A percentile compares a stretch with the other conserved stretches of the same genome.
These are phyloP conservation scores for Lissocephala sabroskyi DNA, from an alignment of 2,888 invertebrate species.

Conservation along the genomic window DNA sequence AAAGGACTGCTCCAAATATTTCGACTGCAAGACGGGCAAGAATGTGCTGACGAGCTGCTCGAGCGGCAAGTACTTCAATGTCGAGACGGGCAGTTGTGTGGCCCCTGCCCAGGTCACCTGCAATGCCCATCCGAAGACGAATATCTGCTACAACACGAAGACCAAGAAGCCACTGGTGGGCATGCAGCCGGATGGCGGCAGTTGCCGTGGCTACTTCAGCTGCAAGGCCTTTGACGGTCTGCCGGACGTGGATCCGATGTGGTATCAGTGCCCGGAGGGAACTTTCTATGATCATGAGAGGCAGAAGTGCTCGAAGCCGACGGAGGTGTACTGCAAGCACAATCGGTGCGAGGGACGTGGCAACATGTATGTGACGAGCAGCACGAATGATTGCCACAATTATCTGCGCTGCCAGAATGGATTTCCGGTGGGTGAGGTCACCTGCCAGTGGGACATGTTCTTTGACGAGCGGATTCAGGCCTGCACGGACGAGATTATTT, in stretches of 20 bases:
- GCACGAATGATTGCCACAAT: constrained; percentile 37
- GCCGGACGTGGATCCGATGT: constrained; percentile 33
- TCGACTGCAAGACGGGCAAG: constrained; percentile 40
- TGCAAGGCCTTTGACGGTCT: constrained; percentile 23
- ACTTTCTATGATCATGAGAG: constrained; percentile 26
- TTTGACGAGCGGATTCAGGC: constrained; percentile 35
- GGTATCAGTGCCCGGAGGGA: constrained; percentile 40
- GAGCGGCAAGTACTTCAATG: constrained; percentile 46
- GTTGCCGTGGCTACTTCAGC: constrained; percentile 42
- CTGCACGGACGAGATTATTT: constrained; percentile 25
- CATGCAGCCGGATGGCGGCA: constrained; percentile 23
- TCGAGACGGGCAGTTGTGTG: constrained; percentile 36
- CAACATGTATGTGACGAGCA: constrained; percentile 22
- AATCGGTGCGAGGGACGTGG: constrained; percentile 50
- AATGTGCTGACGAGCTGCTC: constrained; percentile 21
- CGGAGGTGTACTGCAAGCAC: constrained; percentile 23
- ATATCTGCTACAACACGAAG: constrained; percentile 28
- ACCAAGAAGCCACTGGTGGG: constrained; percentile 13
- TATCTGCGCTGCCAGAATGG: constrained; percentile 35
- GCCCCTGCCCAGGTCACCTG: constrained; percentile 36
- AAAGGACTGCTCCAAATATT: constrained; percentile 53
- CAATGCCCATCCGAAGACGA: constrained; percentile 40
- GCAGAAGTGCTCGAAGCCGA: constrained; percentile 23
- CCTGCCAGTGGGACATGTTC: constrained; percentile 36
- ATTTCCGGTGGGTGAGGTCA: constrained; percentile 2